A percentile compares a stretch with the other conserved stretches of the same genome.
Conservation (phyloP, 30 jellyfish, hydroid and myxozoan genomes). For the Aurelia coerulea region DNA sequence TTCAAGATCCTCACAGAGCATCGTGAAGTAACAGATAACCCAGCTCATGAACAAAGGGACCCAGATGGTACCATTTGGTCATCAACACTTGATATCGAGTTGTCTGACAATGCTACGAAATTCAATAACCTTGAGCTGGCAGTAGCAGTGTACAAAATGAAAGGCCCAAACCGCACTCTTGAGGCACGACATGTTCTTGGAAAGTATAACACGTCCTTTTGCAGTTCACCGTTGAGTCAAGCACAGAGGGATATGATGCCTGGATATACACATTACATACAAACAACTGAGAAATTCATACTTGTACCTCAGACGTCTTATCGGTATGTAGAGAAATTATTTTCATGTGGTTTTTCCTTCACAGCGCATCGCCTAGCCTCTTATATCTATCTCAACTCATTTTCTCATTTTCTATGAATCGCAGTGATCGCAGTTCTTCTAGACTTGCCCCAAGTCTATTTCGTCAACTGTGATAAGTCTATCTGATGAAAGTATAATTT, state of each 20-base stretch:
- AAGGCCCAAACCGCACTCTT: slow-evolving; percentile 42
- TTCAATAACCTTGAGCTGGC: slow-evolving; percentile 52
- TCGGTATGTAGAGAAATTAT: not conserved
- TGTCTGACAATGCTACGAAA: not conserved
- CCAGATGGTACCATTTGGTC: slow-evolving; percentile 72
- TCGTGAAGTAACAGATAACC: slow-evolving; percentile 20
- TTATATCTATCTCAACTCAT: no score
- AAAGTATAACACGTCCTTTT: slow-evolving; percentile 40
- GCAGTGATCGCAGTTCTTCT: no score
- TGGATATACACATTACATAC: slow-evolving; percentile 59
- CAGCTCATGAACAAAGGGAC: slow-evolving; percentile 73
- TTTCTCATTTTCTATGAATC: no score
- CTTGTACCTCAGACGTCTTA: slow-evolving; percentile 73
- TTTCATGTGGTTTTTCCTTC: no score
- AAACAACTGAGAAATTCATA: slow-evolving; percentile 40
- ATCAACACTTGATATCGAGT: slow-evolving; percentile 44
- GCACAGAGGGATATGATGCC: slow-evolving; percentile 56
- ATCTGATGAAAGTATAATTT: no score
- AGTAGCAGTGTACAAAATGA: slow-evolving; percentile 40
- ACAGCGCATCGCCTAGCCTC: no score
- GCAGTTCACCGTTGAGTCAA: slow-evolving; percentile 33
- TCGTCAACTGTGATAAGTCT: no score
- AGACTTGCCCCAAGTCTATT: no score
- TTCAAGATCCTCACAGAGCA: not conserved
- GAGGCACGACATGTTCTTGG: slow-evolving; percentile 61